Percentiles rank a stretch among this genome's conserved stretches.
phyloP scores from a whole-genome alignment of 2,888 invertebrate species.

The Trissoscelio sp. region DNA sequence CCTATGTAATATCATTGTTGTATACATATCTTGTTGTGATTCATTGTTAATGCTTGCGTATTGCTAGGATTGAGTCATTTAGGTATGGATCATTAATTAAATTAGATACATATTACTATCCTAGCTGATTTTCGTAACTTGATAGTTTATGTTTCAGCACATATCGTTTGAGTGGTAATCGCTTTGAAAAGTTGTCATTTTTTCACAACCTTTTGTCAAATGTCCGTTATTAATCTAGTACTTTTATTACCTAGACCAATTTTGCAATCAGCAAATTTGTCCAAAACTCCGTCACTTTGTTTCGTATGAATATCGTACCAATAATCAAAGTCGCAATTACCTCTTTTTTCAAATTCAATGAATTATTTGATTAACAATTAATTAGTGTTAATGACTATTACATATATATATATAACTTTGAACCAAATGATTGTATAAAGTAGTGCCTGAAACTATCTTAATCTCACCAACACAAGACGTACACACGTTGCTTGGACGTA shows the following conservation, averaged over 20 bases:
- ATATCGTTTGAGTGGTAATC: slow-evolving; percentile 80
- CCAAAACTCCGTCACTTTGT: slow-evolving; percentile 4
- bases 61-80: slow-evolving; percentile 84
- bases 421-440: slow-evolving; percentile 2
- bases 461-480: slow-evolving; percentile 40
- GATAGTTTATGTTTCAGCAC: slow-evolving; percentile 82
- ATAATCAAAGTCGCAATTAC: background rate
- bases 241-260: background rate
- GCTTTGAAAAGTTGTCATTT: slow-evolving; percentile 73
- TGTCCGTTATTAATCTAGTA: slow-evolving; percentile 3
- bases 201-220: slow-evolving; percentile 17
- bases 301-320: background rate
- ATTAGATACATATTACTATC: slow-evolving; percentile 81
- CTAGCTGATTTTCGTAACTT: slow-evolving; percentile 79
- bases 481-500: slow-evolving; percentile 74
- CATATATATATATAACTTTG: background rate
- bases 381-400: no score
- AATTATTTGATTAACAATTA: no score
- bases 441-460: slow-evolving; percentile 34
- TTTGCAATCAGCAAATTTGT: no score
- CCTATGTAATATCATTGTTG: slow-evolving; percentile 81
- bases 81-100: slow-evolving; percentile 84
- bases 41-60: slow-evolving; percentile 84
- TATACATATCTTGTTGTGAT: slow-evolving; percentile 84
- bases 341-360: background rate